Conservation (phyloP, 1,140 invertebrate species). For the Procambarus virginalis region DNA sequence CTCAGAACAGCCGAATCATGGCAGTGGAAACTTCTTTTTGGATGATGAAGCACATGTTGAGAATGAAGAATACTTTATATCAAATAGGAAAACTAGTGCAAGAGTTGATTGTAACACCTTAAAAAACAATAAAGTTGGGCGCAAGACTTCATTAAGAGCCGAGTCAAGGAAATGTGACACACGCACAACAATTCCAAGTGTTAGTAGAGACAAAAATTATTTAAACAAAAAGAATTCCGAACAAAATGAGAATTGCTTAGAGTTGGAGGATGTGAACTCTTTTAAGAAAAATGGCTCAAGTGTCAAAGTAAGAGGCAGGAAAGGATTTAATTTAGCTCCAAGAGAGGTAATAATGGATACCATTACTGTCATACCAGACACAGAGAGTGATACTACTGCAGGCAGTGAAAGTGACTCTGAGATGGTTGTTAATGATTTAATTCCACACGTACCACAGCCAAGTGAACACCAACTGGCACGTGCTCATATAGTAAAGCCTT, state of each 20-base stretch:
- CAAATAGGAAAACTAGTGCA: neutral
- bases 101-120: too few relatives aligned
- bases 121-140: too few relatives aligned
- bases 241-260: neutral
- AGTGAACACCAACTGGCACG: neutral
- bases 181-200: neutral
- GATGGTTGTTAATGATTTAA: neutral
- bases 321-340: neutral
- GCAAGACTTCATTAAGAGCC: neutral
- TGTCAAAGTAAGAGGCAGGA: neutral
- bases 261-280: neutral
- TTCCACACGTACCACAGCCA: neutral
- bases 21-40: neutral
- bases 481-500: neutral
- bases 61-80: neutral
- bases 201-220: neutral
- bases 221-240: neutral
- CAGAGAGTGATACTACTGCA: neutral
- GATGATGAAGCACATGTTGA: neutral
- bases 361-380: neutral
- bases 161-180: neutral
- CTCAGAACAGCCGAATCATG: neutral
- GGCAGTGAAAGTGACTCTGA: neutral
- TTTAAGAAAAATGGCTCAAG: neutral
- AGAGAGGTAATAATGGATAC: neutral